Conservation (phyloP, 2,797 vertebrate species). For the Pseudochirops corinnae region DNA sequence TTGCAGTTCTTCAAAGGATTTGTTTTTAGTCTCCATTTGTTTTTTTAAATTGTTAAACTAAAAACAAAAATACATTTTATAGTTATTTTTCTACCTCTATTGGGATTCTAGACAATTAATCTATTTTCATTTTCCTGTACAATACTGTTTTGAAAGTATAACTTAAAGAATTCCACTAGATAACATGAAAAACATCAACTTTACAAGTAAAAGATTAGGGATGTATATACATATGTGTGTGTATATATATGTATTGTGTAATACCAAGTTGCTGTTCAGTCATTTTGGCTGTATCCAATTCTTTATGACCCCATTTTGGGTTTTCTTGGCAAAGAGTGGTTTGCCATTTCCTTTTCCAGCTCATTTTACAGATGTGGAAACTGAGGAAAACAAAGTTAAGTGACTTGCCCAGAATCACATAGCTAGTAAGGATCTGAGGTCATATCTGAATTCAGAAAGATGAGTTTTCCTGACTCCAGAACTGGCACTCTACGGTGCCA, state of each 20-base stretch:
- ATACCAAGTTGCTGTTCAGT: neutral
- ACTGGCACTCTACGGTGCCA: neutral
- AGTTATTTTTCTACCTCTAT: slow-evolving; percentile 21
- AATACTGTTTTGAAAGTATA: neutral
- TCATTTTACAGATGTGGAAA: neutral
- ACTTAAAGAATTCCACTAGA: neutral
- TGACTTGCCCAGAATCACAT: neutral
- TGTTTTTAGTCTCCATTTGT: slow-evolving; percentile 89
- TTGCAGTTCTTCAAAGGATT: slow-evolving; percentile 87
- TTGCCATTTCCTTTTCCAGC: neutral
- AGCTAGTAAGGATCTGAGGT: neutral
- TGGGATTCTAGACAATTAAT: neutral
- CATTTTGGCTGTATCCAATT: neutral
- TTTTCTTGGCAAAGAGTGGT: neutral
- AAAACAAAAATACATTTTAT: slow-evolving; percentile 68
- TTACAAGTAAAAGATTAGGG: neutral
- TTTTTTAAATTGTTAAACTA: slow-evolving; percentile 89
- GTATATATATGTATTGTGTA: neutral
- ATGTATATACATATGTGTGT: too few species aligned
- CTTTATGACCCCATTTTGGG: neutral
- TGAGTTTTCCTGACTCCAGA: neutral
- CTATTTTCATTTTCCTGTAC: neutral
- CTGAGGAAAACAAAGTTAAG: neutral
- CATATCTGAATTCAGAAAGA: neutral
- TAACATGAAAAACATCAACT: neutral